A percentile compares a stretch with the other conserved stretches of the same genome.
Conservation (phyloP, 2,113 vertebrate genomes). For the Notiomystis cincta region DNA sequence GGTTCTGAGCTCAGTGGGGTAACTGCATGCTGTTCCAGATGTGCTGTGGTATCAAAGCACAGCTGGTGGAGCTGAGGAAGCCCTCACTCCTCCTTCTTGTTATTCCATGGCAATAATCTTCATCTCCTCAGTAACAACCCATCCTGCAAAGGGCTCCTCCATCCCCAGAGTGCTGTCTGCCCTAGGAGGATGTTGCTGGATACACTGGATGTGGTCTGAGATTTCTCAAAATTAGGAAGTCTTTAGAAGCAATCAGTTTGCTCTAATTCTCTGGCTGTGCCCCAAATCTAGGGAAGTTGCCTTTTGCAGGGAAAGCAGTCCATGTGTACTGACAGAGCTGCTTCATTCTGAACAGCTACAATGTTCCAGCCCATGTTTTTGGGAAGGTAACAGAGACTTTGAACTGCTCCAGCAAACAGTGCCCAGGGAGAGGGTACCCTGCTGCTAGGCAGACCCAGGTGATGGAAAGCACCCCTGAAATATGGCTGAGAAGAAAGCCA, state of each 20-base stretch:
- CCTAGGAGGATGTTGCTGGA: background rate
- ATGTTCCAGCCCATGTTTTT: background rate
- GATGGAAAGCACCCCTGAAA: background rate
- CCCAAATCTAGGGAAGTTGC: background rate
- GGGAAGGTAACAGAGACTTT: background rate
- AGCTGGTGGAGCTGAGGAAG: slow-evolving; percentile 11
- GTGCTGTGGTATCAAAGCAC: slow-evolving; percentile 44
- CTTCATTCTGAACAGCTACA: background rate
- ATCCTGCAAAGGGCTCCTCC: background rate
- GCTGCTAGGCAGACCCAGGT: background rate
- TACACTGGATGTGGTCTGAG: background rate
- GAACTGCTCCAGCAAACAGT: background rate
- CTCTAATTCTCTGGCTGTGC: background rate
- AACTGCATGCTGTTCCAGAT: slow-evolving; percentile 34
- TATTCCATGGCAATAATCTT: background rate
- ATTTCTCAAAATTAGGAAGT: slow-evolving; percentile 22
- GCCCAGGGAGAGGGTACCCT: background rate
- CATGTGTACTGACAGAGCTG: background rate
- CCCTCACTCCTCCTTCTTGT: background rate
- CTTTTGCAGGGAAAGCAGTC: background rate
- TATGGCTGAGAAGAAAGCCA: background rate
- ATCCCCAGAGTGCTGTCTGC: background rate
- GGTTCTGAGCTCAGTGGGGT: slow-evolving; percentile 52
- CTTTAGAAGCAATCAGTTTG: slow-evolving; percentile 25
- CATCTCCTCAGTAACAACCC: background rate